Percentiles rank a stretch among this genome's conserved stretches.
Conservation (phyloP, 2,797 vertebrate genomes). For the Spheniscus humboldti region DNA sequence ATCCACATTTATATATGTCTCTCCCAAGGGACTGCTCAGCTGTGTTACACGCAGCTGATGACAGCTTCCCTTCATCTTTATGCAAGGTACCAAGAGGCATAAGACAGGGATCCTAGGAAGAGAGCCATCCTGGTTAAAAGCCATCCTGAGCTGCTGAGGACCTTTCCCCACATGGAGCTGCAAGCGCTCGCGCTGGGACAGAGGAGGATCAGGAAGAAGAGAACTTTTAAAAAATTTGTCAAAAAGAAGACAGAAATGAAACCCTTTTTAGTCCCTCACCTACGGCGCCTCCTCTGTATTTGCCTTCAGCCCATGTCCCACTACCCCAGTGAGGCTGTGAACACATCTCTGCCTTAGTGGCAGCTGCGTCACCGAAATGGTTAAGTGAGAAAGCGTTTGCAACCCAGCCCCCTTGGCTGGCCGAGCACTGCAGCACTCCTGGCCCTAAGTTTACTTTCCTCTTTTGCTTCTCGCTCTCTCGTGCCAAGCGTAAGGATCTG, state of each 20-base stretch:
- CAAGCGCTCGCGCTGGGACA: not conserved
- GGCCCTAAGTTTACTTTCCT: not conserved
- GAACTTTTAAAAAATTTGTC: not conserved
- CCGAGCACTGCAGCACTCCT: not conserved
- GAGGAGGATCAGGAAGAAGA: not conserved
- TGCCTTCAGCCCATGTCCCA: not conserved
- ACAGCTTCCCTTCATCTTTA: not conserved
- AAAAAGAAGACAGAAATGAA: not conserved
- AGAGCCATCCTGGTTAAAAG: not conserved
- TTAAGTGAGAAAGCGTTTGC: not conserved
- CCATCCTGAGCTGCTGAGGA: not conserved
- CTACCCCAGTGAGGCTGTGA: accelerated
- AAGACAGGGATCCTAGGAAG: not conserved
- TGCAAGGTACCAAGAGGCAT: not conserved
- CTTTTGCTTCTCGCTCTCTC: not conserved
- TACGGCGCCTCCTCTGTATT: not conserved
- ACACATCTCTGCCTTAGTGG: not conserved
- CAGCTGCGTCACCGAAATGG: not conserved
- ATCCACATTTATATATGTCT: not conserved
- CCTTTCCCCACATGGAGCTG: not conserved
- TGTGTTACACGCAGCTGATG: not conserved
- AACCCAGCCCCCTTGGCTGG: not conserved
- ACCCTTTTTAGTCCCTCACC: not conserved
- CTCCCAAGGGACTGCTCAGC: not conserved
- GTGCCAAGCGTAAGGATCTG: not conserved